Percentiles rank a stretch among this genome's conserved stretches.
These are phyloP conservation scores for Kradibia gibbosae DNA, from an alignment of 1,140 invertebrate species.

Conservation along the genomic window DNA sequence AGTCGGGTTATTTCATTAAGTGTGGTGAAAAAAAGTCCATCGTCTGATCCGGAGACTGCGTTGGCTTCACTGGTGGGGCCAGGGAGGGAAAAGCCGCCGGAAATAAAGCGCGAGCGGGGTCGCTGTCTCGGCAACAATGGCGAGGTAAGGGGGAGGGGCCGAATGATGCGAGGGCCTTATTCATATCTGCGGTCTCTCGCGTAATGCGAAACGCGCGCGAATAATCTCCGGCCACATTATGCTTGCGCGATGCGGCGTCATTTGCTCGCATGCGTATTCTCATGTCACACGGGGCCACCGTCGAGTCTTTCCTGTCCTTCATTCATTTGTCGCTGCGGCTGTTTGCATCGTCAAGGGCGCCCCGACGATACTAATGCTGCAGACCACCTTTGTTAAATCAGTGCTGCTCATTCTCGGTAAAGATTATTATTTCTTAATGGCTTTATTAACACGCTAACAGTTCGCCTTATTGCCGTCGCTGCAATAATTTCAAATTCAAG, in stretches of 20 bases:
- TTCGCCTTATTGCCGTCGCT: too few species aligned
- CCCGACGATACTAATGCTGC: too few species aligned
- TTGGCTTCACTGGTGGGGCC: too few species aligned
- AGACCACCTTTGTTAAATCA: background rate
- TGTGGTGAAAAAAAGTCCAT: too few species aligned
- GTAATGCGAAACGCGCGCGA: slow-evolving; percentile 60
- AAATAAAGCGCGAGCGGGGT: too few species aligned
- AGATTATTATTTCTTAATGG: too few species aligned
- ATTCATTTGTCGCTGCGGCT: background rate
- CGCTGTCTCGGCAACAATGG: background rate
- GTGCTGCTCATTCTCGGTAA: background rate
- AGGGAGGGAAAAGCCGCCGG: too few species aligned
- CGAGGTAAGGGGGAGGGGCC: slow-evolving; percentile 33
- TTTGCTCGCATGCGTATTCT: background rate
- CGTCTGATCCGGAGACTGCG: too few species aligned
- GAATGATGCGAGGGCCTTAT: slow-evolving; percentile 51
- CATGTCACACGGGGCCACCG: background rate
- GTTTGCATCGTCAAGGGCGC: background rate
- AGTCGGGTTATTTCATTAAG: too few species aligned
- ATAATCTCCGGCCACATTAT: slow-evolving; percentile 59
- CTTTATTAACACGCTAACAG: too few species aligned
- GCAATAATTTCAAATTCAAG: too few species aligned
- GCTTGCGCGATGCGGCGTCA: slow-evolving; percentile 43
- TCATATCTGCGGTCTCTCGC: slow-evolving; percentile 51
- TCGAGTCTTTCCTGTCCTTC: background rate